Base-by-base conservation (phyloP, 2,797 vertebrate genomes). In the Microhierax caerulescens region DNA sequence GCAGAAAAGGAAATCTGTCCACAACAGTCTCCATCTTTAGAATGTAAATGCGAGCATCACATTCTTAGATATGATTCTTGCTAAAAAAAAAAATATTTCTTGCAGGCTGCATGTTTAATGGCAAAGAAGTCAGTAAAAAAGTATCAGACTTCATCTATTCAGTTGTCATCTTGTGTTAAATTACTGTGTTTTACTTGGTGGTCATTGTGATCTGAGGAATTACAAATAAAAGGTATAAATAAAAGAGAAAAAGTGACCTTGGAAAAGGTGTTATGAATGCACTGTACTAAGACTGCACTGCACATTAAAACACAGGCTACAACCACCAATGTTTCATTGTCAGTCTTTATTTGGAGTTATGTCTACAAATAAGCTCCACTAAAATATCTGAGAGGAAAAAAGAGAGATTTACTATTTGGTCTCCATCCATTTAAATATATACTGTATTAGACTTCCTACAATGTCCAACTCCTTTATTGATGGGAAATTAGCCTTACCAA, bases 281-380 rank as follows among this genome's bases (percentile, higher is more conserved):
- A 60, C 4, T 41, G 9, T 93, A 60, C 15, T 68, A 76, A 79
- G 13, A 6, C 39, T 82, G 17, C 59, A 41, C 39, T 63, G 11
- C 11, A 67, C 39, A 36, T 79, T 93, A 75, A 93, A 83, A 51
- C 28, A 51, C 24, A 59, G 57, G 5, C 41, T 77, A 24, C 20
- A 92, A 22, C 23, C 12, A 85, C 50, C 32, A 85, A 30, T 85
- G 43, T 47, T 92, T 85, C 81, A 73, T 92, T 93, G 30, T 85
- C 75, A 74, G 47, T 91, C 91, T 92, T 94, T 93, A 91, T 91
- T 88, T 93, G 36, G 75, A 64, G 17, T 41, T 85, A 85, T 25
- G 16, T 63, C n/a, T 86, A 68, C 34, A 95, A 74, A 92, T 53
- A 76, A 78, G 6, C n/a, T 79, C 8, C 67, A 87, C 69, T 48